Evolutionary conservation across 2,113 vertebrate species (phyloP).

Genomic region (Cervus canadensis): DNA sequence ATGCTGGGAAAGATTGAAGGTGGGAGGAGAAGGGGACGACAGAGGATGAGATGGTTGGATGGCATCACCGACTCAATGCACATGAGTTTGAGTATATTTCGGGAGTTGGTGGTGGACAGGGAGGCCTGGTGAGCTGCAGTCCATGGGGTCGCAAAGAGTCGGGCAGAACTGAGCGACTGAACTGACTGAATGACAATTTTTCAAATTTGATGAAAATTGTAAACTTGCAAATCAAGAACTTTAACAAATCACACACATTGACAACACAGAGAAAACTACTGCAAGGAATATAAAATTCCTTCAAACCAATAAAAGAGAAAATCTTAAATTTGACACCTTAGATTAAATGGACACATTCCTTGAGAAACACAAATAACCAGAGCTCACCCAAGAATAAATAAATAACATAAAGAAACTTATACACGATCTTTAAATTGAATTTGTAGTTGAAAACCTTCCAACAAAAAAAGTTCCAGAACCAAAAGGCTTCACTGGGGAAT

Average conservation of each 20-base stretch:
- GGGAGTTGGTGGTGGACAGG: neutral
- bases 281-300: neutral
- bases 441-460: neutral
- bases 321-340: neutral
- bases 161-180: accelerated
- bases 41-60: neutral
- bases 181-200: neutral
- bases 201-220: neutral
- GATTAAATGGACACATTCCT: neutral
- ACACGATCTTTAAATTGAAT: neutral
- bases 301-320: neutral
- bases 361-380: neutral
- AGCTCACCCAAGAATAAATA: neutral
- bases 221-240: neutral
- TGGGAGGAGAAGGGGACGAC: neutral
- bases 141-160: neutral
- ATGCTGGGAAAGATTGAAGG: neutral
- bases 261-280: neutral
- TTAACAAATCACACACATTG: neutral
- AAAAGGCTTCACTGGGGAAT: neutral
- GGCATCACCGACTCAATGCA: neutral
- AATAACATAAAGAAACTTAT: neutral
- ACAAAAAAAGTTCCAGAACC: neutral
- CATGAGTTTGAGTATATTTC: neutral
- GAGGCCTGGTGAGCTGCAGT: neutral